These are phyloP conservation scores for Archaeoteleia sp. DNA, from an alignment of 2,888 invertebrate genomes.

Conservation along the genomic window DNA sequence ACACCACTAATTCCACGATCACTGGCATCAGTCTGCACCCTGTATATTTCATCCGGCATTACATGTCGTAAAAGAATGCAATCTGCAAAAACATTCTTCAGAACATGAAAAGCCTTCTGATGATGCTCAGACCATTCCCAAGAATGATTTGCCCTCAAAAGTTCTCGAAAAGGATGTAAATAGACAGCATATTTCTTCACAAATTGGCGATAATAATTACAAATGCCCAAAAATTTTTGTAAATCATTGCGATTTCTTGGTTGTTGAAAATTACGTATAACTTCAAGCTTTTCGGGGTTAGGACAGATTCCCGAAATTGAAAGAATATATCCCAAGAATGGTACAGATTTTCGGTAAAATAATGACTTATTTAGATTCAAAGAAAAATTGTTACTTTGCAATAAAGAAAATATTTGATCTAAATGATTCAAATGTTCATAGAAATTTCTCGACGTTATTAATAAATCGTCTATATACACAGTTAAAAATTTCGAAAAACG, in stretches of 20 bases:
- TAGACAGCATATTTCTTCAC: background rate
- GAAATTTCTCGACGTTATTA: conserved; percentile 33
- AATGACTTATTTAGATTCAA: conserved; percentile 55
- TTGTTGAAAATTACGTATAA: conserved; percentile 52
- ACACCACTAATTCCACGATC: conserved; percentile 9
- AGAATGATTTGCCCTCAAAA: background rate
- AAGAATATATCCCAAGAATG: conserved; percentile 38
- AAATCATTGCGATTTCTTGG: conserved; percentile 57
- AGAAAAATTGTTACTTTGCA: conserved; percentile 47
- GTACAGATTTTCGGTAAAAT: conserved; percentile 47
- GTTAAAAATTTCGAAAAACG: conserved; percentile 48
- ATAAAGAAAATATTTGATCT: background rate
- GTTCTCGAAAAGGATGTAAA: background rate
- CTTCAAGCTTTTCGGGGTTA: conserved; percentile 36
- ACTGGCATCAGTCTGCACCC: background rate
- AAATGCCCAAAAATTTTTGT: conserved; percentile 44
- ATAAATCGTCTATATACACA: conserved; percentile 39
- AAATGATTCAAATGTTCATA: conserved; percentile 5
- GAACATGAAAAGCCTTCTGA: conserved; percentile 1
- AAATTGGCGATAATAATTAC: conserved; percentile 31
- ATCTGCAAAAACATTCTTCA: background rate
- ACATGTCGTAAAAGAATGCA: background rate
- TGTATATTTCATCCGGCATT: background rate
- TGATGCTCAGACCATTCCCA: conserved; percentile 2
- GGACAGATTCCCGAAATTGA: conserved; percentile 12